Evolutionary conservation across 2,797 vertebrate species (phyloP), one percentile per base, ranked within the genome.

Genomic region (Pagetopsis macropterus): DNA sequence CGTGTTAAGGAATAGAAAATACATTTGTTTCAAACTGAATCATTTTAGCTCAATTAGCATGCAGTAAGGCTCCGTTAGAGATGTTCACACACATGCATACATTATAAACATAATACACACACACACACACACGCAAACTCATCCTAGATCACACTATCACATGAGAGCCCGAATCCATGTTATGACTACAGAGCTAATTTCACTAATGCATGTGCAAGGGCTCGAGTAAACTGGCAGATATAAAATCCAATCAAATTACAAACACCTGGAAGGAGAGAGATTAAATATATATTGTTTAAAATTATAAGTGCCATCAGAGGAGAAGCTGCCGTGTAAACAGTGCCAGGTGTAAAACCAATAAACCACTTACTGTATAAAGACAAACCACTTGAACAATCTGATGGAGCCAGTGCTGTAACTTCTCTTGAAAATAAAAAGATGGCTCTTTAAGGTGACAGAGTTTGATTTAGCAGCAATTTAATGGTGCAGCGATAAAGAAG

Each of bases 401-500:
- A 61, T 58, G 65, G 63, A 70, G 57, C 16, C 14, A 16, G 44
- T 4, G 56, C 46, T 50, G 55, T 77, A 78, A 86, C 84, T 75
- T 73, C 31, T 45, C 11, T 3, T 2, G 19, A 65, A 84, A 71
- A 75, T 48, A 73, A 77, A 82, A 75, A 80, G 62, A 84, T 57
- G 54, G 60, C 13, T 41, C 56, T 52, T 43, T 48, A 70, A 86
- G 72, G 81, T 45, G 79, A 64, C 75, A 13, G 43, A 12, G 2
- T 64, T 54, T 87, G 84, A 93, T 90, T 88, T 81, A 89, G 67
- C 43, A 46, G 49, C 40, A 8, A 65, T 84, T 83, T 86, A 84
- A 86, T 58, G 61, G 21, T 54, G 73, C 40, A 46, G 65, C 27
- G 16, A 70, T 88, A 72, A 86, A 81, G 37, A 46, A 81, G 62